These are phyloP conservation scores for Syrista parreyssii DNA, from an alignment of 2,888 invertebrate genomes.

Conservation along the genomic window DNA sequence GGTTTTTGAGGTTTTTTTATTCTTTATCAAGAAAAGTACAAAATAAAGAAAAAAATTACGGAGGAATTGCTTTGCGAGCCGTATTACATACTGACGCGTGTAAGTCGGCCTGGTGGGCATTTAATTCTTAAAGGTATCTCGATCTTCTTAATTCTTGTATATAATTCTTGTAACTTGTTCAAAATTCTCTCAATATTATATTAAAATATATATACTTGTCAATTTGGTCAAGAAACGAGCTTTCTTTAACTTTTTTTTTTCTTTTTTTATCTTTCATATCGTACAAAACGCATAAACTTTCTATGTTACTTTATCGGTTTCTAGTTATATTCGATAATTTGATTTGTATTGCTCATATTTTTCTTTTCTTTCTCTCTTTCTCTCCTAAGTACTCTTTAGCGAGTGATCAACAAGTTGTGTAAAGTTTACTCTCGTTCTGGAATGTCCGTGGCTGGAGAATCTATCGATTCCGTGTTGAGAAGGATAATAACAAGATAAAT, in stretches of 20 bases:
- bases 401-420: constrained; percentile 4
- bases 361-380: background rate
- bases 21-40: background rate
- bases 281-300: background rate
- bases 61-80: background rate
- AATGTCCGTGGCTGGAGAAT: constrained; percentile 15
- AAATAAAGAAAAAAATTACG: background rate
- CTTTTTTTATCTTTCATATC: background rate
- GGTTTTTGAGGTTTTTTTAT: background rate
- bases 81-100: background rate
- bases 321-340: background rate
- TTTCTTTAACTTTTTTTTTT: background rate
- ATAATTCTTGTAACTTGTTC: constrained; percentile 22
- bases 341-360: background rate
- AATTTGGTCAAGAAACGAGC: background rate
- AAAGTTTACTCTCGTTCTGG: constrained; percentile 22
- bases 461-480: constrained; percentile 13
- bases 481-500: background rate
- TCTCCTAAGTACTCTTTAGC: background rate
- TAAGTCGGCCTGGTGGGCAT: background rate
- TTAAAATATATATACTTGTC: constrained; percentile 10
- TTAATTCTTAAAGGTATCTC: background rate
- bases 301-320: background rate
- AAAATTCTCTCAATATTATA: constrained; percentile 13
- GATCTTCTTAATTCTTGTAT: constrained; percentile 22